Evolutionary conservation across 2,888 invertebrate genomes (phyloP).

Genomic region (Drosophila anomalata): DNA sequence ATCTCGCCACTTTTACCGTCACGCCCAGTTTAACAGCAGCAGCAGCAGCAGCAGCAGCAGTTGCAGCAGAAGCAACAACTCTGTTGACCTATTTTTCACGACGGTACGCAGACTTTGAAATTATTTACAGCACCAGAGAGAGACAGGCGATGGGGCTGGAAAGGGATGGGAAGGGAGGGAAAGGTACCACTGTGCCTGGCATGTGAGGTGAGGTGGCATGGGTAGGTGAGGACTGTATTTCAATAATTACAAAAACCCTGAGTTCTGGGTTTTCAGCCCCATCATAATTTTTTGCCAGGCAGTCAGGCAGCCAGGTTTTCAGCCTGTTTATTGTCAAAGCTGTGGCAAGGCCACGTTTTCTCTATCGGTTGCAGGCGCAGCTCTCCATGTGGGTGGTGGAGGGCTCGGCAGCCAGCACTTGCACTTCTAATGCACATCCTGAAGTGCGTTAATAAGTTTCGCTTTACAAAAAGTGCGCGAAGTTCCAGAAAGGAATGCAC

Average conservation of each 20-base stretch:
- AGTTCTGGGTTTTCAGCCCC: slow-evolving; percentile 27
- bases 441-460: slow-evolving; percentile 79
- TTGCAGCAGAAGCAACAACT: slow-evolving; percentile 38
- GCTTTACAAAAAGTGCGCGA: slow-evolving; percentile 53
- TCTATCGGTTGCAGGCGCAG: slow-evolving; percentile 9
- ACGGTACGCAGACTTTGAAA: slow-evolving; percentile 60
- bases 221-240: slow-evolving; percentile 34
- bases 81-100: slow-evolving; percentile 71
- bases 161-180: slow-evolving; percentile 4
- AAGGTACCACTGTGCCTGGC: slow-evolving; percentile 17
- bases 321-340: slow-evolving; percentile 70
- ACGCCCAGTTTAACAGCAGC: slow-evolving; percentile 71
- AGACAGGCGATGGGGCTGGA: slow-evolving; percentile 27
- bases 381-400: slow-evolving; percentile 49
- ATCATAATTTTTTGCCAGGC: slow-evolving; percentile 58
- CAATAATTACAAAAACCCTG: slow-evolving; percentile 65
- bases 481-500: slow-evolving; percentile 44
- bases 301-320: slow-evolving; percentile 54
- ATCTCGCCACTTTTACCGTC: slow-evolving; percentile 71
- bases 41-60: slow-evolving; percentile 32
- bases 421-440: slow-evolving; percentile 64
- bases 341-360: slow-evolving; percentile 60
- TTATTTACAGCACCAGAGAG: slow-evolving; percentile 63
- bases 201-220: slow-evolving; percentile 24
- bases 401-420: slow-evolving; percentile 17